These are phyloP conservation scores for Minunthozetes semirufus DNA, from an alignment of 2,888 invertebrate species.

Conservation along the genomic window DNA sequence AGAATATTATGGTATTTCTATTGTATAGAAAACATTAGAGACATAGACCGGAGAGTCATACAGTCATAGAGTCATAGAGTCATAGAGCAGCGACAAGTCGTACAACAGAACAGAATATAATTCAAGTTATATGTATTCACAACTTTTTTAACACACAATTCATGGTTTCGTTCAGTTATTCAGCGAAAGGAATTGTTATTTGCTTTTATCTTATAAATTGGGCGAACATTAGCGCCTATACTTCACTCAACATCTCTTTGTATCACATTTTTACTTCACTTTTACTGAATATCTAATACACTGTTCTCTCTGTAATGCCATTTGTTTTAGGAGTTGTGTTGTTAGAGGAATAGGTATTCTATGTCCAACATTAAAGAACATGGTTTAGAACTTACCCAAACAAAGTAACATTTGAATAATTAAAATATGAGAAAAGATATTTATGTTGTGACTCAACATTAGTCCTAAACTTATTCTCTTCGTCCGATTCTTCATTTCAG, in stretches of 20 bases:
- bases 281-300: neutral
- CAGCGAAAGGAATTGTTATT: no score
- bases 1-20: no score
- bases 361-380: neutral
- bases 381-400: neutral
- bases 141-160: neutral
- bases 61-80: no score
- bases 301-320: neutral
- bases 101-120: neutral
- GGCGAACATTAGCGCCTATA: neutral
- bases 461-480: neutral
- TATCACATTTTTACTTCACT: neutral
- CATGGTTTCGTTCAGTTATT: neutral
- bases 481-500: conserved; percentile 3
- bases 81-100: neutral
- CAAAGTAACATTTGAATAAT: neutral
- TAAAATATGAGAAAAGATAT: neutral
- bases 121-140: neutral
- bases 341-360: neutral
- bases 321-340: conserved; percentile 3
- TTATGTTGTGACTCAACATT: neutral
- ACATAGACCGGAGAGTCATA: no score
- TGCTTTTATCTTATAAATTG: neutral
- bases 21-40: no score
- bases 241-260: no score